Base-by-base conservation (phyloP, 2,797 vertebrate species). In the Staurois parvus region DNA sequence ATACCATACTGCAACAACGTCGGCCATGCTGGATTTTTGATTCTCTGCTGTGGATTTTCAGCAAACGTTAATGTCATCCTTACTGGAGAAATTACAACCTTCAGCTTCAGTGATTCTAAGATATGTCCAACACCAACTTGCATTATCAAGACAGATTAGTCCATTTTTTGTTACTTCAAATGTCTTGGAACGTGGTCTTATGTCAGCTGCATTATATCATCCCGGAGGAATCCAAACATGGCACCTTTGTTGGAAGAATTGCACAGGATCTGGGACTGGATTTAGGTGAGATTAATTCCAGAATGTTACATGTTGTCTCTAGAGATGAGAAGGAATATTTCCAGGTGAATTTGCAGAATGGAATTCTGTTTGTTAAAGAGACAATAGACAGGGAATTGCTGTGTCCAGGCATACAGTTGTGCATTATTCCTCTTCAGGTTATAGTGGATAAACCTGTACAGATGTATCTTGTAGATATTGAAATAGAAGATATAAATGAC, bases 121-220 rank as follows among this genome's bases (percentile, higher is more conserved):
- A 79, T 66, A 67, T 42, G 32, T 10, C 64, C 5, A 28, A 17
- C n/a, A 17, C 26, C 29, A 67, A 40, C n/a, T n/a, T 40, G 59
- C 32, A 79, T 67, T 30, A 42, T 77, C 76, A 40, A 17, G 34
- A 8, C n/a, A 64, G 32, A 15, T 19, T 48, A 30, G 48, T 77
- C 10, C 9, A 40, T 77, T 77, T 77, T 34, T 30, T 30, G 2
- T 34, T 77, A 9, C 8, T 77, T 17, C 88, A 88, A 90, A 88
- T 91, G 88, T 84, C 34, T 48, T 68, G 59, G 76, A 45, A 88
- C 59, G 84, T 90, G 8, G 89, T 12, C 1, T 83, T 87, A 0
- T 91, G 92, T 32, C 95, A 92, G 85, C 88, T 95, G 10, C 86
- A 90, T 45, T 95, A 96, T 88, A 93, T 92, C 0, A 90, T 95